phyloP scores from a whole-genome alignment of 2,797 vertebrate species.

The Anniella stebbinsi region DNA sequence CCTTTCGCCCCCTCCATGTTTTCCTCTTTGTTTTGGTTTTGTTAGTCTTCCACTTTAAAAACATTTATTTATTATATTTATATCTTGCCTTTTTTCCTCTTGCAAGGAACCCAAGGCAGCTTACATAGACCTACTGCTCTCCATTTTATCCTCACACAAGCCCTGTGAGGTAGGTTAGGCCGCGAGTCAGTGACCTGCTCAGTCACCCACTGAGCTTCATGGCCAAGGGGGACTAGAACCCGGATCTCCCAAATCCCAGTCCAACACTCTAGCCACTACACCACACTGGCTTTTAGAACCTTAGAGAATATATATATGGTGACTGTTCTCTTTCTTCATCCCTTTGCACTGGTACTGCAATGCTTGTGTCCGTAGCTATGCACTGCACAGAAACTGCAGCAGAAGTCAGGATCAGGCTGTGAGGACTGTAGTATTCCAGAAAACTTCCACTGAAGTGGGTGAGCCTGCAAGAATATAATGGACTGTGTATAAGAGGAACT shows the following conservation, averaged over 20 bases:
- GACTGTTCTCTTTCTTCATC: neutral
- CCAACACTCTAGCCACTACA: too few relatives aligned
- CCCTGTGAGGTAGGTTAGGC: too few relatives aligned
- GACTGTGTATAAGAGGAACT: conserved; percentile 65
- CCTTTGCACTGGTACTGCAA: neutral
- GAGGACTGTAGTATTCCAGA: neutral
- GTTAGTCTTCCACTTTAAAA: too few relatives aligned
- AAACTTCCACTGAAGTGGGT: neutral
- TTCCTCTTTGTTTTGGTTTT: neutral
- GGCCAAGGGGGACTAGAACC: too few relatives aligned
- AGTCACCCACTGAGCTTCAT: too few relatives aligned
- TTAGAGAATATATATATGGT: neutral
- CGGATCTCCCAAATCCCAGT: too few relatives aligned
- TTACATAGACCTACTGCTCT: too few relatives aligned
- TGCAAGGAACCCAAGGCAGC: neutral
- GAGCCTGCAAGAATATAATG: conserved; percentile 68
- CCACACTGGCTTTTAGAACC: too few relatives aligned
- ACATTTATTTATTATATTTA: neutral
- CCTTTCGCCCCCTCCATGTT: accelerated
- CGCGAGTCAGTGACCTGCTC: too few relatives aligned
- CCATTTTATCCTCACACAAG: too few relatives aligned
- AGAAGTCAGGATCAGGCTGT: neutral
- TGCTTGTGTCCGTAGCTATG: neutral
- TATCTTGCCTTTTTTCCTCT: neutral
- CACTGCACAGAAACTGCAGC: neutral